A percentile compares a stretch with the other conserved stretches of the same genome.
phyloP scores from a whole-genome alignment of 2,113 vertebrate genomes.

The Tragelaphus scriptus region DNA sequence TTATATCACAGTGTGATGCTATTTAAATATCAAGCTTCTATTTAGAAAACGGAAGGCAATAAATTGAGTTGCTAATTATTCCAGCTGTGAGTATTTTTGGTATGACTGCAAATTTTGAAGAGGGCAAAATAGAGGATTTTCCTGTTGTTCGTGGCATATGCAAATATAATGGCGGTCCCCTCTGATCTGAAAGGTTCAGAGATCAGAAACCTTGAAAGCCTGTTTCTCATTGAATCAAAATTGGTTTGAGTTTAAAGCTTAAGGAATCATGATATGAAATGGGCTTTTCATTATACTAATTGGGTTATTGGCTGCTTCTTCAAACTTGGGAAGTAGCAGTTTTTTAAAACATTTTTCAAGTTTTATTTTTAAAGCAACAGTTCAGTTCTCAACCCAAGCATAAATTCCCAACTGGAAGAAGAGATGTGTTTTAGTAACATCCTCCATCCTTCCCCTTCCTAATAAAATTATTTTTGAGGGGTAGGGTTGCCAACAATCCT shows the following conservation, averaged over 20 bases:
- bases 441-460: neutral
- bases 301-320: slow-evolving; percentile 38
- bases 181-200: slow-evolving; percentile 10
- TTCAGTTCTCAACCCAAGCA: neutral
- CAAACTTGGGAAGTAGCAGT: neutral
- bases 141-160: slow-evolving; percentile 44
- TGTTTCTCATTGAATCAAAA: slow-evolving; percentile 42
- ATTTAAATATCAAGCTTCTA: slow-evolving; percentile 63
- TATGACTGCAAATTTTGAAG: slow-evolving; percentile 58
- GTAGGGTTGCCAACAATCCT: neutral
- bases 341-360: neutral
- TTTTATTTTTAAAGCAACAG: slow-evolving; percentile 32
- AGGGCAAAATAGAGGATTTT: slow-evolving; percentile 56
- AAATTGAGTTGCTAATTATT: slow-evolving; percentile 67
- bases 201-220: slow-evolving; percentile 50
- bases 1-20: slow-evolving; percentile 66
- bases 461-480: neutral
- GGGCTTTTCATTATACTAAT: slow-evolving; percentile 52
- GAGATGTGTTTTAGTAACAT: neutral
- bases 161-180: neutral
- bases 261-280: slow-evolving; percentile 28
- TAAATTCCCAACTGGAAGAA: neutral
- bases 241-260: slow-evolving; percentile 8
- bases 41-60: slow-evolving; percentile 62
- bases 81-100: slow-evolving; percentile 61